These are phyloP conservation scores for Rhinophrynus dorsalis DNA, from an alignment of 2,797 vertebrate genomes.

Conservation along the genomic window DNA sequence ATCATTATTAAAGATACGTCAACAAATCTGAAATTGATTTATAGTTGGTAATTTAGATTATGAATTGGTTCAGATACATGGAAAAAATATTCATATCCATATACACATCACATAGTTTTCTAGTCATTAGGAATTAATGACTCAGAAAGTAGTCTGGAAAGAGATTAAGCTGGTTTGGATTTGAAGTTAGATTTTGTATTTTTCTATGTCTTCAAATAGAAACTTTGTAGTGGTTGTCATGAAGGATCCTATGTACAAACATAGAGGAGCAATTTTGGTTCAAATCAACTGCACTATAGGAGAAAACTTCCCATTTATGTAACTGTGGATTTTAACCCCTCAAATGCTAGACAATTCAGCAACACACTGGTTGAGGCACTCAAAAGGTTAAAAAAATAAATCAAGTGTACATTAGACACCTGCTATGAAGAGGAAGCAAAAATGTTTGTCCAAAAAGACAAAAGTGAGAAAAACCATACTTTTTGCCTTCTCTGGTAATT, in stretches of 20 bases:
- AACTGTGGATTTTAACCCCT: no score
- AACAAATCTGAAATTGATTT: conserved; percentile 53
- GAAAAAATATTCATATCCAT: conserved; percentile 54
- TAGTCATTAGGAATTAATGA: conserved; percentile 58
- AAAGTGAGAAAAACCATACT: no score
- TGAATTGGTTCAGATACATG: conserved; percentile 52
- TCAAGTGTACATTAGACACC: no score
- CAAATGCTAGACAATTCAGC: no score
- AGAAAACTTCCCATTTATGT: no score
- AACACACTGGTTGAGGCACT: no score
- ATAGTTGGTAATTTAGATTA: conserved; percentile 54
- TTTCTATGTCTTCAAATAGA: background rate
- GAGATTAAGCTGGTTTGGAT: conserved; percentile 29
- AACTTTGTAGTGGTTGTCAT: background rate
- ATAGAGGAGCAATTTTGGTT: no score
- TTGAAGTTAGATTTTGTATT: conserved; percentile 35
- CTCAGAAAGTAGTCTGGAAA: conserved; percentile 44
- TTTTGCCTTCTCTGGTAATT: no score
- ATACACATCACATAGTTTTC: conserved; percentile 48
- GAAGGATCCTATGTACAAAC: background rate
- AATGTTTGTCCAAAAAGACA: no score
- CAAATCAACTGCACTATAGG: no score
- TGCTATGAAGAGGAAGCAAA: no score
- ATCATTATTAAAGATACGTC: conserved; percentile 56
- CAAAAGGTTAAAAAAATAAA: no score